Evolutionary conservation across 1,140 invertebrate species (phyloP).

Genomic region (Dryas iulia): DNA sequence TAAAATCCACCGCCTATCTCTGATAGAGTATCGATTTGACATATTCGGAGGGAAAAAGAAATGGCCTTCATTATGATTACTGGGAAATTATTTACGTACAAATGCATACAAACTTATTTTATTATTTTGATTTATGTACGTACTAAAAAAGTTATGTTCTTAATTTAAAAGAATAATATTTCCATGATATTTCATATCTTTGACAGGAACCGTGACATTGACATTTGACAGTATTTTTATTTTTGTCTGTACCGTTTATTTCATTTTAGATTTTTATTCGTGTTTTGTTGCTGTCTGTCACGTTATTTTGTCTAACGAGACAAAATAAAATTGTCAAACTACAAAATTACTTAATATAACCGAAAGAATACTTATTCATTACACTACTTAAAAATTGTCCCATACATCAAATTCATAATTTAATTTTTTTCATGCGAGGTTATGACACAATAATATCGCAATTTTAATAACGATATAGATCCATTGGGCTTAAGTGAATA

Average conservation of each 20-base stretch:
- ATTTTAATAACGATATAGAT: background rate
- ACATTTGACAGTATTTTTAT: constrained; percentile 9
- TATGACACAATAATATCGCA: constrained; percentile 9
- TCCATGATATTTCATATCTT: background rate
- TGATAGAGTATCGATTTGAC: too few relatives aligned
- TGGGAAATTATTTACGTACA: too few relatives aligned
- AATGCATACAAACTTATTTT: too few relatives aligned
- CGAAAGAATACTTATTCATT: background rate
- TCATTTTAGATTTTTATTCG: constrained; percentile 13
- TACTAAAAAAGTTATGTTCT: background rate
- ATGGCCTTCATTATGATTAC: too few relatives aligned
- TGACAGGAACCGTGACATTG: constrained; percentile 4
- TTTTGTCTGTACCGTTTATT: background rate
- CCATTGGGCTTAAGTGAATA: background rate
- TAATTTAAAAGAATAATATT: background rate
- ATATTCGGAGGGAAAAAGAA: too few relatives aligned
- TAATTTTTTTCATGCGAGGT: constrained; percentile 1
- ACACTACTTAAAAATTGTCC: background rate
- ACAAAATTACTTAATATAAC: background rate
- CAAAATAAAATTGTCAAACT: background rate
- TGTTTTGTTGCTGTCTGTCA: constrained; percentile 21
- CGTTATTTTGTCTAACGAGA: constrained; percentile 6
- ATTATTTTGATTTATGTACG: too few relatives aligned
- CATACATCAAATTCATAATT: background rate
- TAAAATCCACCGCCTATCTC: too few relatives aligned